Conservation (phyloP, 2,888 invertebrate species). For the Liodrosophila aerea region DNA sequence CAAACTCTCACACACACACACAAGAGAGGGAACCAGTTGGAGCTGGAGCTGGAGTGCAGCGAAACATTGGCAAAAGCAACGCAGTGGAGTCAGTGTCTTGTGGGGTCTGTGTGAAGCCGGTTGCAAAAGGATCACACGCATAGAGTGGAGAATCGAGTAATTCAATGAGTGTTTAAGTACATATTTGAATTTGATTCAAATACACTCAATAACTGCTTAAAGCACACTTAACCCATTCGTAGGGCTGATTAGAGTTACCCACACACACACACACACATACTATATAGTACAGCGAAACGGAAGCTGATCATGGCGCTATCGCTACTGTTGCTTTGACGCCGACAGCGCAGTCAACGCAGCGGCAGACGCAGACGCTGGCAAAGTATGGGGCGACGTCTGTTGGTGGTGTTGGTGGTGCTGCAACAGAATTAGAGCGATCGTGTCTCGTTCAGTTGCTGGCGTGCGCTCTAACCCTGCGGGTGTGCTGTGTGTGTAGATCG, state of each 20-base stretch:
- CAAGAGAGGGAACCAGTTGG: conserved; percentile 59
- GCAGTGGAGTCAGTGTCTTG: conserved; percentile 46
- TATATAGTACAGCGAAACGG: conserved; percentile 27
- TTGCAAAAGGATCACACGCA: conserved; percentile 44
- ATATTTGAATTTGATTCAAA: background rate
- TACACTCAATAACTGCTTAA: conserved; percentile 21
- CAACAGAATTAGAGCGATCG: conserved; percentile 69
- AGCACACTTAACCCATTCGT: conserved; percentile 48
- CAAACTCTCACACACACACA: conserved; percentile 44
- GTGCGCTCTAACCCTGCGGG: conserved; percentile 80
- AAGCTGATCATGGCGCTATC: conserved; percentile 50
- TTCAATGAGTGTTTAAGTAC: background rate
- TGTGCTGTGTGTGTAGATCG: conserved; percentile 62
- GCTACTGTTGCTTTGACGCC: conserved; percentile 27
- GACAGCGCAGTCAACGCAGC: conserved; percentile 21
- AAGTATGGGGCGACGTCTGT: conserved; percentile 33
- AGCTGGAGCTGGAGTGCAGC: conserved; percentile 27
- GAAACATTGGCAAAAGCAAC: conserved; percentile 11
- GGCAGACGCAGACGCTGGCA: conserved; percentile 11
- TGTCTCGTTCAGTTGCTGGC: conserved; percentile 80
- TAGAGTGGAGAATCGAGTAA: background rate
- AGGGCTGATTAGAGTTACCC: conserved; percentile 47
- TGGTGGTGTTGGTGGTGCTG: conserved; percentile 48
- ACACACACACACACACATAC: background rate
- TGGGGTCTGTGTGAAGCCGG: conserved; percentile 46